These are phyloP conservation scores for Latrodectus elegans DNA, from an alignment of 2,888 invertebrate genomes.

Conservation along the genomic window DNA sequence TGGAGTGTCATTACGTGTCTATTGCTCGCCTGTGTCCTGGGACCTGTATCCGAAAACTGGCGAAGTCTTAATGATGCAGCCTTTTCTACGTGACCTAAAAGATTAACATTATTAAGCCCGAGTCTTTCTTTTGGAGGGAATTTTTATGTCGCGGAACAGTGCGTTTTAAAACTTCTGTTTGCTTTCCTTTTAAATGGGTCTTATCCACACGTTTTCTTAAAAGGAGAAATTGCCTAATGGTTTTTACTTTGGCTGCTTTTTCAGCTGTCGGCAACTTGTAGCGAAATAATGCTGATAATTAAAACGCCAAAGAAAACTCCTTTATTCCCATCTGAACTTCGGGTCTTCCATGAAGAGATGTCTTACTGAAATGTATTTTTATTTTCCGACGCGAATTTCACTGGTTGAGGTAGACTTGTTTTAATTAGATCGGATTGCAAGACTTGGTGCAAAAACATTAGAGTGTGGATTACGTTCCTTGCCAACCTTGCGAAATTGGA, in stretches of 20 bases:
- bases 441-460: conserved; percentile 46
- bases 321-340: conserved; percentile 56
- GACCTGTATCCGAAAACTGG: conserved; percentile 66
- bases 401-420: conserved; percentile 57
- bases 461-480: conserved; percentile 58
- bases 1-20: conserved; percentile 67
- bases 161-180: conserved; percentile 46
- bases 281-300: conserved; percentile 67
- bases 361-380: no score
- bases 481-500: conserved; percentile 44
- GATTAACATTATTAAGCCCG: conserved; percentile 69
- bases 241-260: conserved; percentile 61
- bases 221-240: conserved; percentile 64
- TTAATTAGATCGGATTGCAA: conserved; percentile 64
- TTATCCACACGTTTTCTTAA: conserved; percentile 37
- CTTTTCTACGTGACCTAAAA: conserved; percentile 69
- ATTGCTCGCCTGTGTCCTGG: conserved; percentile 65
- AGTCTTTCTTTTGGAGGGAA: conserved; percentile 50
- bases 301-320: conserved; percentile 67
- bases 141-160: conserved; percentile 63
- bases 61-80: conserved; percentile 64
- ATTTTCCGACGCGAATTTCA: background rate
- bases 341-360: no score
- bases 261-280: conserved; percentile 32
- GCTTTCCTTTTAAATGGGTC: conserved; percentile 52